Conservation (phyloP, 2,888 invertebrate genomes). For the Dolomedes plantarius region DNA sequence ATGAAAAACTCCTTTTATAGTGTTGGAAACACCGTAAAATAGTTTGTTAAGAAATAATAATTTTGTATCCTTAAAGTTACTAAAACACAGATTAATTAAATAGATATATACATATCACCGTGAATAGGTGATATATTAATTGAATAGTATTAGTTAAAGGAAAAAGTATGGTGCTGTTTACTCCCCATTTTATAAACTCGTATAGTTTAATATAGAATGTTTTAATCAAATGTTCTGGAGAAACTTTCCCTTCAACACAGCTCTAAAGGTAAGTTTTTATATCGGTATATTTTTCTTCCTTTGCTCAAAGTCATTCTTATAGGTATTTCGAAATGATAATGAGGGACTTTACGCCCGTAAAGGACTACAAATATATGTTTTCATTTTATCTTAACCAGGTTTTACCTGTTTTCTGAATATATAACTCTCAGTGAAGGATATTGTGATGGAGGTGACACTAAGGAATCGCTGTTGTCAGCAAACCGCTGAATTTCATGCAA, state of each 20-base stretch:
- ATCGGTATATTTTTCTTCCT: conserved; percentile 13
- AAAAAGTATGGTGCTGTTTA: too few species aligned
- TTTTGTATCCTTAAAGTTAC: too few species aligned
- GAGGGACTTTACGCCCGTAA: conserved; percentile 45
- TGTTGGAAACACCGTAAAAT: too few species aligned
- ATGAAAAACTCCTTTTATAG: too few species aligned
- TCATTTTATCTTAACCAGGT: conserved; percentile 45
- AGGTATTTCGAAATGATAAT: conserved; percentile 48
- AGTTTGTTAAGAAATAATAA: too few species aligned
- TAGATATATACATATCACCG: too few species aligned
- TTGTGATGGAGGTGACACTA: conserved; percentile 34
- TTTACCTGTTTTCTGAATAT: conserved; percentile 21
- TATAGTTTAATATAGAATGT: too few species aligned
- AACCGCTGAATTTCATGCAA: conserved; percentile 16
- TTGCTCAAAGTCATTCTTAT: conserved; percentile 21
- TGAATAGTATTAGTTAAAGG: too few species aligned
- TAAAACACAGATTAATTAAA: too few species aligned
- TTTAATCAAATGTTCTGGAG: conserved; percentile 22
- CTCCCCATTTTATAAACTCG: too few species aligned
- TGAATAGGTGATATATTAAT: too few species aligned
- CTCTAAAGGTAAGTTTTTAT: conserved; percentile 59
- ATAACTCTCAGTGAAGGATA: conserved; percentile 47
- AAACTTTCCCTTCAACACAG: conserved; percentile 19
- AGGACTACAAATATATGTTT: conserved; percentile 37
- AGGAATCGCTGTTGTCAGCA: conserved; percentile 34